These are phyloP conservation scores for Capromys pilorides DNA, from an alignment of 2,797 vertebrate species.

Conservation along the genomic window DNA sequence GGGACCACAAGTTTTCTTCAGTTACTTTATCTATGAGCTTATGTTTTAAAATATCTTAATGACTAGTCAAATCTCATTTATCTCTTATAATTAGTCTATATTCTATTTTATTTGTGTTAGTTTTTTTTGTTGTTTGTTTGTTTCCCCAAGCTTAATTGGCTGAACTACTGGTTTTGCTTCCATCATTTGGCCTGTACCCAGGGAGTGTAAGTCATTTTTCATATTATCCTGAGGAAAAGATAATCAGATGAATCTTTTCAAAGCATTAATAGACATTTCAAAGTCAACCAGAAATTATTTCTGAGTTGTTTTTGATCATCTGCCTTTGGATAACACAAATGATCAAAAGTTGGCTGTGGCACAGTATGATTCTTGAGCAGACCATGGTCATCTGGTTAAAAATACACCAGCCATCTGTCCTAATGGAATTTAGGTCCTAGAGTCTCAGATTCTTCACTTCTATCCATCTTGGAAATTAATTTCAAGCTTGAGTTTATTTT, in stretches of 20 bases:
- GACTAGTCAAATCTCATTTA: conserved; percentile 52
- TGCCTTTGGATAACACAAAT: conserved; percentile 58
- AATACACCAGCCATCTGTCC: conserved; percentile 32
- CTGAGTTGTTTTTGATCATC: conserved; percentile 65
- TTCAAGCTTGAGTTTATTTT: conserved; percentile 46
- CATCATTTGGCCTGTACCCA: conserved; percentile 42
- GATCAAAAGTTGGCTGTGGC: conserved; percentile 55
- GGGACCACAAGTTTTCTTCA: conserved; percentile 5
- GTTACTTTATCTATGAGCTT: background rate
- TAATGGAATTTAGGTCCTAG: conserved; percentile 38
- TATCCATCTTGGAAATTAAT: conserved; percentile 26
- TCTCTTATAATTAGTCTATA: conserved; percentile 42
- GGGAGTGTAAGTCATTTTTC: conserved; percentile 54
- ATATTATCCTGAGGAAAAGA: conserved; percentile 40
- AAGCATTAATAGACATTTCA: conserved; percentile 66
- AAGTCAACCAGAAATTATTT: conserved; percentile 57
- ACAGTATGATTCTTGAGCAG: conserved; percentile 34
- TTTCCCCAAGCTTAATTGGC: background rate
- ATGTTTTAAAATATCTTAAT: conserved; percentile 61
- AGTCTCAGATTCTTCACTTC: conserved; percentile 41
- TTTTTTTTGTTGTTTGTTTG: conserved; percentile 50
- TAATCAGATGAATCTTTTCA: conserved; percentile 64
- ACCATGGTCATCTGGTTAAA: conserved; percentile 53
- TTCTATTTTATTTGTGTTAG: conserved; percentile 61
- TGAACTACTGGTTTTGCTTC: conserved; percentile 28